phyloP scores from a whole-genome alignment of 2,888 invertebrate genomes.

The Drosophila kambysellisi region DNA sequence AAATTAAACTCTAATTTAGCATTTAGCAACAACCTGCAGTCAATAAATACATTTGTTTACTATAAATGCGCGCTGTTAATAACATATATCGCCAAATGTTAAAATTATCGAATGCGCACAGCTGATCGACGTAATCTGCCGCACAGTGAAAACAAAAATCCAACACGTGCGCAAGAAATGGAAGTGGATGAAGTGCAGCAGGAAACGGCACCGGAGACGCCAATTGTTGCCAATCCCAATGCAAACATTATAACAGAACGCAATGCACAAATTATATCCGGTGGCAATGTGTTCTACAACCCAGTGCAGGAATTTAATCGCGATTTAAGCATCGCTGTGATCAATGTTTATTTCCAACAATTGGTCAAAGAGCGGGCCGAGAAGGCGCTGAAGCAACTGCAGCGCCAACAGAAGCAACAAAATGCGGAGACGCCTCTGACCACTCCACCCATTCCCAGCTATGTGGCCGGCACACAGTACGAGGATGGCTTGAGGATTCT shows the following conservation, averaged over 20 bases:
- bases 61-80: neutral
- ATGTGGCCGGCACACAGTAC: slow-evolving; percentile 73
- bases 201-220: slow-evolving; percentile 17
- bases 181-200: slow-evolving; percentile 44
- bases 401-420: slow-evolving; percentile 35
- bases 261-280: slow-evolving; percentile 90
- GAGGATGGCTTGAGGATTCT: slow-evolving; percentile 87
- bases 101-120: neutral
- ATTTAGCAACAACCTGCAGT: neutral
- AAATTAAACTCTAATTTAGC: neutral
- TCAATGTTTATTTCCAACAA: slow-evolving; percentile 88
- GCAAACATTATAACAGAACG: slow-evolving; percentile 87
- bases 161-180: slow-evolving; percentile 49
- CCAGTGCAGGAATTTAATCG: slow-evolving; percentile 99
- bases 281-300: slow-evolving; percentile 97
- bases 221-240: slow-evolving; percentile 49
- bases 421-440: neutral
- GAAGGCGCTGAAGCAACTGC: slow-evolving; percentile 63
- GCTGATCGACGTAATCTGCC: neutral
- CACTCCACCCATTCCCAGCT: slow-evolving; percentile 15
- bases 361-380: slow-evolving; percentile 83
- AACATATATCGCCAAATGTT: neutral
- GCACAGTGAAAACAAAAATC: slow-evolving; percentile 4
- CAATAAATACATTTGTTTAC: neutral
- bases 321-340: slow-evolving; percentile 93